A percentile compares a stretch with the other conserved stretches of the same genome.
These are phyloP conservation scores for Synanthedon tipuliformis DNA, from an alignment of 2,888 invertebrate species.

Conservation along the genomic window DNA sequence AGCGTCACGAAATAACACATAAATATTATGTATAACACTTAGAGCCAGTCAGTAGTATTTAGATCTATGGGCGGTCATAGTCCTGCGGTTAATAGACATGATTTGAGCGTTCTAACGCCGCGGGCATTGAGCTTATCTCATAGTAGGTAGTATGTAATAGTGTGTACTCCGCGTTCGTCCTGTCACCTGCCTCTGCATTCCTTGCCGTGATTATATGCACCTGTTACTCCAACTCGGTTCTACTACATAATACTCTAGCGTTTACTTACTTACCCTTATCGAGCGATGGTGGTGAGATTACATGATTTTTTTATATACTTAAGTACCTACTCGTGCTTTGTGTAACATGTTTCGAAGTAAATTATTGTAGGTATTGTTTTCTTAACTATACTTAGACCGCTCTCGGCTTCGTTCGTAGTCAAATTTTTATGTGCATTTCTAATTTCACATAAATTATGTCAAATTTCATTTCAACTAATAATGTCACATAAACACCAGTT, in stretches of 20 bases:
- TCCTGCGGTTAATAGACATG: slow-evolving; percentile 64
- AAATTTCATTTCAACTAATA: too few species aligned
- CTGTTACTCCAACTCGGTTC: slow-evolving; percentile 23
- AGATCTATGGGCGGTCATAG: slow-evolving; percentile 52
- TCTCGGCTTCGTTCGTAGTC: too few species aligned
- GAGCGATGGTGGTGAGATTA: not conserved
- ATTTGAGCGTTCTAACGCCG: slow-evolving; percentile 57
- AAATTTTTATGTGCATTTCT: too few species aligned
- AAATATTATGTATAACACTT: too few species aligned
- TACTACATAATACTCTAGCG: slow-evolving; percentile 11
- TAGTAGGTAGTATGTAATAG: slow-evolving; percentile 15
- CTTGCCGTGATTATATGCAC: slow-evolving; percentile 58
- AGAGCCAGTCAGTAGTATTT: slow-evolving; percentile 1
- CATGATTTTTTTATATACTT: not conserved
- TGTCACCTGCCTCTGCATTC: slow-evolving; percentile 65
- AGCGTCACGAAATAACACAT: too few species aligned
- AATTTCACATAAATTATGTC: too few species aligned
- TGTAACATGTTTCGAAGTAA: too few species aligned
- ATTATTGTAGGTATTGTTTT: too few species aligned
- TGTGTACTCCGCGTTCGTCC: slow-evolving; percentile 38
- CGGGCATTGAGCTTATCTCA: slow-evolving; percentile 15
- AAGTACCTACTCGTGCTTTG: too few species aligned
- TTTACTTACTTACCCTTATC: slow-evolving; percentile 30
- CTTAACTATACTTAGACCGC: too few species aligned
- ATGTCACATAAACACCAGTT: too few species aligned